These are phyloP conservation scores for Mystacornis crossleyi DNA, from an alignment of 2,113 vertebrate species.

Conservation along the genomic window DNA sequence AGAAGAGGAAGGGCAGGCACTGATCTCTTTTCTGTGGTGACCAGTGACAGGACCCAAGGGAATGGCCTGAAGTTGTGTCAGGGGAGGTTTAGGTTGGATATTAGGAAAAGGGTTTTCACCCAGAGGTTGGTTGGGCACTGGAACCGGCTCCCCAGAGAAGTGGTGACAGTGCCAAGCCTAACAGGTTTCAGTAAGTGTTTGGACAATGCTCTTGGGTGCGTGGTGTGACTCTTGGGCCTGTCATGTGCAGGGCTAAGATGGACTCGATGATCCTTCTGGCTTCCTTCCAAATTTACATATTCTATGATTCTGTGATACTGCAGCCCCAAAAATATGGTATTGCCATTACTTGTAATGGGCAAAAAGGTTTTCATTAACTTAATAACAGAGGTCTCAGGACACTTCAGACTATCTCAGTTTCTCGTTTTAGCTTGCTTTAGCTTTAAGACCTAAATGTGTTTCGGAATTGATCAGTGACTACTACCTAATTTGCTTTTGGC, in stretches of 20 bases:
- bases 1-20: not conserved
- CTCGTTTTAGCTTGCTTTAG: not conserved
- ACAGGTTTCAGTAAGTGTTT: not conserved
- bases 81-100: not conserved
- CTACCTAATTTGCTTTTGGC: not conserved
- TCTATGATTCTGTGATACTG: not conserved
- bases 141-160: not conserved
- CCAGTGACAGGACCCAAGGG: not conserved
- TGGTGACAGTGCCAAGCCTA: not conserved
- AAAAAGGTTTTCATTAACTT: not conserved
- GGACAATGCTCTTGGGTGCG: not conserved
- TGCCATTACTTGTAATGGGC: not conserved
- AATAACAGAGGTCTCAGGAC: not conserved
- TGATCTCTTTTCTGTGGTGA: not conserved
- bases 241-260: not conserved
- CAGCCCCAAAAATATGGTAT: not conserved
- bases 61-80: rapidly evolving
- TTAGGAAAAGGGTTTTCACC: not conserved
- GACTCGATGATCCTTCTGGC: not conserved
- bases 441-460: not conserved
- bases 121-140: rapidly evolving
- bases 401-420: not conserved
- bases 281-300: not conserved
- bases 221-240: not conserved
- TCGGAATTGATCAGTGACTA: not conserved